A percentile compares a stretch with the other conserved stretches of the same genome.
Evolutionary conservation across 1,140 invertebrate genomes (phyloP).

Genomic region (Argopecten irradians): DNA sequence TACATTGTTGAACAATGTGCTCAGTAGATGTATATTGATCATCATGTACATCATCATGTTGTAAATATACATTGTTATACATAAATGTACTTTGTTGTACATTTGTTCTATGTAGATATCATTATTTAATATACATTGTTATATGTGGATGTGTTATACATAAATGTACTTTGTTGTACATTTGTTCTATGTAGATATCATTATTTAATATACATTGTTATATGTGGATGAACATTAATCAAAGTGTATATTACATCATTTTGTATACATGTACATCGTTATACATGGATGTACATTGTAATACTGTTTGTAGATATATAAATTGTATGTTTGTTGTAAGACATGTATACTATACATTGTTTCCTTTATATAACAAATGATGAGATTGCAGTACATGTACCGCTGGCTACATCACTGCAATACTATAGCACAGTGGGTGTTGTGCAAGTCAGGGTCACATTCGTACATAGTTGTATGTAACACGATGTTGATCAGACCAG

Average conservation of each 20-base stretch:
- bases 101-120: too few species aligned
- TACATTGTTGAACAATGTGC: not conserved
- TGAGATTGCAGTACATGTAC: not conserved
- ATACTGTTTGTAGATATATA: not conserved
- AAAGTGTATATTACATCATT: not conserved
- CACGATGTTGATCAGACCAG: constrained; percentile 8
- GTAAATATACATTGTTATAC: not conserved
- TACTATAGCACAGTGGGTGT: not conserved
- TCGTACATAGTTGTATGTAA: not conserved
- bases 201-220: not conserved
- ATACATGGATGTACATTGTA: not conserved
- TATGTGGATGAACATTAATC: too few species aligned
- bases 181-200: too few species aligned
- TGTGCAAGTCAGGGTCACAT: not conserved
- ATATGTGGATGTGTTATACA: not conserved
- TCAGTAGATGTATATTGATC: too few species aligned
- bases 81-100: not conserved
- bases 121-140: not conserved
- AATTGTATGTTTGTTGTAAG: not conserved
- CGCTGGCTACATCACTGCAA: too few species aligned
- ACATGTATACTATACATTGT: not conserved
- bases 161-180: not conserved
- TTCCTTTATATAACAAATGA: not conserved
- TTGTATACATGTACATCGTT: not conserved
- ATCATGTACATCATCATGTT: too few species aligned